phyloP scores from a whole-genome alignment of 64 coral and sea anemone species.

The Pocillopora verrucosa region DNA sequence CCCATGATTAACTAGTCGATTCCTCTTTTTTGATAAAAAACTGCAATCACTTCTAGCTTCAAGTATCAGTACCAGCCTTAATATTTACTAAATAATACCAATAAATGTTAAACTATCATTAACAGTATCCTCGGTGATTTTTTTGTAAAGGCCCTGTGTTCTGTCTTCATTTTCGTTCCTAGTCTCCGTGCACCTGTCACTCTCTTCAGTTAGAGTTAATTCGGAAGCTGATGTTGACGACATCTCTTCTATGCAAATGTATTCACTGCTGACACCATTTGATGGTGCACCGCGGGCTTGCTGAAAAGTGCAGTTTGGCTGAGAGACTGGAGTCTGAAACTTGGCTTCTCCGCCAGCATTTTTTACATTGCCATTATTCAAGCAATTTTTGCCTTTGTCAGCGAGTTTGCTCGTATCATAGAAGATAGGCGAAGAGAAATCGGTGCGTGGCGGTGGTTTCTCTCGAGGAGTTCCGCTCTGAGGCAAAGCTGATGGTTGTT shows the following conservation, averaged over 20 bases:
- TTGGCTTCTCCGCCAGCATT: background rate
- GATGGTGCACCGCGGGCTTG: background rate
- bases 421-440: constrained; percentile 58
- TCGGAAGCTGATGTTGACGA: constrained; percentile 63
- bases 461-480: background rate
- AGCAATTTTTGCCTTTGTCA: constrained; percentile 51
- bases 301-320: constrained; percentile 26
- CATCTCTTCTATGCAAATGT: constrained; percentile 70
- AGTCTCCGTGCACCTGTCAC: constrained; percentile 2
- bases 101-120: constrained; percentile 88
- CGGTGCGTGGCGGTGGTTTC: background rate
- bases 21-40: background rate
- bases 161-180: background rate
- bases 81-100: constrained; percentile 73
- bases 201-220: constrained; percentile 1
- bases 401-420: constrained; percentile 59
- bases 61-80: background rate
- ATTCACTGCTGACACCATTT: constrained; percentile 28
- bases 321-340: background rate
- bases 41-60: background rate
- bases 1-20: no score
- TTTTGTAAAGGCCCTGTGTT: constrained; percentile 4
- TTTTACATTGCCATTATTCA: constrained; percentile 39
- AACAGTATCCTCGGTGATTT: background rate
- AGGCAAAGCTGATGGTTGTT: background rate